phyloP scores from a whole-genome alignment of 2,888 invertebrate species.

The Xylota sylvarum region DNA sequence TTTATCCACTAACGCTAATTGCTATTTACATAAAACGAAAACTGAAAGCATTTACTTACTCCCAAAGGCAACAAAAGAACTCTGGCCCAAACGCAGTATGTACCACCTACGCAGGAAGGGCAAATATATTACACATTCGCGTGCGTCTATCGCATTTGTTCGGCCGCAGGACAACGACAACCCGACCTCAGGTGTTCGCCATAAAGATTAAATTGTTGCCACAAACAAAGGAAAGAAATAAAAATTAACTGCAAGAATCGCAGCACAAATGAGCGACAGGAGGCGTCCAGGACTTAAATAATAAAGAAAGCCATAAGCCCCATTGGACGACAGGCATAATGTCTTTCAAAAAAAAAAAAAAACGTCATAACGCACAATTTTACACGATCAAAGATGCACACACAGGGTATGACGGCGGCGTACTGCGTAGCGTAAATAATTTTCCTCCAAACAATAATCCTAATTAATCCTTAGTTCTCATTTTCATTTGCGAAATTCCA shows the following conservation, averaged over 20 bases:
- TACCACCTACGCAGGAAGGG: slow-evolving; percentile 28
- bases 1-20: slow-evolving; percentile 45
- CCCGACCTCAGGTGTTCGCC: slow-evolving; percentile 62
- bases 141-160: slow-evolving; percentile 60
- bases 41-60: slow-evolving; percentile 16
- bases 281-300: slow-evolving; percentile 51
- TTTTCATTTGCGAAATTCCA: slow-evolving; percentile 62
- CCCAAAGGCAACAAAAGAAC: slow-evolving; percentile 44
- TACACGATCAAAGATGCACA: slow-evolving; percentile 45
- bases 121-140: slow-evolving; percentile 65
- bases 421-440: slow-evolving; percentile 54
- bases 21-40: slow-evolving; percentile 60
- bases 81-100: neutral
- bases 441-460: slow-evolving; percentile 63
- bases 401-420: neutral
- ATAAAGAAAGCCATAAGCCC: slow-evolving; percentile 35
- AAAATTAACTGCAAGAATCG: slow-evolving; percentile 75
- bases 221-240: slow-evolving; percentile 64
- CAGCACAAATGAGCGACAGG: slow-evolving; percentile 39
- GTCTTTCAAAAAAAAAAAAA: slow-evolving; percentile 5
- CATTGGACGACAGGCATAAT: slow-evolving; percentile 29
- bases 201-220: slow-evolving; percentile 58
- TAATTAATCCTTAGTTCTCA: slow-evolving; percentile 69
- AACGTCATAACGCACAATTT: slow-evolving; percentile 29
- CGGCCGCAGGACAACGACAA: slow-evolving; percentile 19